Percentiles rank a stretch among this genome's conserved stretches.
These are phyloP conservation scores for Chlorodrepanis virens DNA, from an alignment of 2,113 vertebrate species.

Conservation along the genomic window DNA sequence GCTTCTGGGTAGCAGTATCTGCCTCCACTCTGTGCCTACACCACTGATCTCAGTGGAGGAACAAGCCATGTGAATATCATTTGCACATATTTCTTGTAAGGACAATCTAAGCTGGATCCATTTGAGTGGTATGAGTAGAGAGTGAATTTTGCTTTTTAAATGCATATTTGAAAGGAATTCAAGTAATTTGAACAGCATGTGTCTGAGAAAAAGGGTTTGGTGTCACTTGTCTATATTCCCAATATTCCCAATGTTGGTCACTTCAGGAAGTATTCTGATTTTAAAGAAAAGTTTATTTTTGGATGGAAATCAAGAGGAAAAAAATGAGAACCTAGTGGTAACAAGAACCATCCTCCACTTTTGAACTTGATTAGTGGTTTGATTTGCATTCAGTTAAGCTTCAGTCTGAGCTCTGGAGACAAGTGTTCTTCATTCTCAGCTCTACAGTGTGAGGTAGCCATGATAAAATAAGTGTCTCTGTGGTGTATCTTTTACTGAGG, in stretches of 20 bases:
- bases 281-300: not conserved
- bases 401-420: not conserved
- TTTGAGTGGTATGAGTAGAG: not conserved
- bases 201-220: not conserved
- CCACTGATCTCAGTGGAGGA: not conserved
- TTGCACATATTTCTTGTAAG: not conserved
- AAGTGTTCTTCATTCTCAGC: not conserved
- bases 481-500: not conserved
- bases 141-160: not conserved
- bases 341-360: not conserved
- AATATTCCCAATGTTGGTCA: not conserved
- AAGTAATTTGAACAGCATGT: not conserved
- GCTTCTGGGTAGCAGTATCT: not conserved
- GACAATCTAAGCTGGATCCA: not conserved
- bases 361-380: not conserved
- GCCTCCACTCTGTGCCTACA: not conserved
- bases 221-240: not conserved
- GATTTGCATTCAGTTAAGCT: not conserved
- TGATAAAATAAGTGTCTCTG: not conserved
- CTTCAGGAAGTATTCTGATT: not conserved
- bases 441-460: not conserved
- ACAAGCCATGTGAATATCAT: not conserved
- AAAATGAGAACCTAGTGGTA: not conserved
- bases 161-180: not conserved
- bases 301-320: not conserved